A percentile compares a stretch with the other conserved stretches of the same genome.
These are phyloP conservation scores for human (Homo sapiens) DNA, from an alignment of 2,113 vertebrate genomes.

Conservation along the genomic window GRCh38 chr3:140180001-140180500, in stretches of 20 bases:
- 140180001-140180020: not conserved
- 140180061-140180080: not conserved
- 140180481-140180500: slow-evolving; percentile 52
- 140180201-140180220: not conserved
- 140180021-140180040: not conserved
- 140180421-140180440: slow-evolving; percentile 14
- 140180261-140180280: not conserved
- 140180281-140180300: not conserved
- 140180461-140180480: slow-evolving; percentile 38
- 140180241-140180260: not conserved
- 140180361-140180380: not conserved
- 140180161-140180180: not conserved
- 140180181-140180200: not conserved
- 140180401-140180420: not conserved
- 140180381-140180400: not conserved
- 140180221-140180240: not conserved
- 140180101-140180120: not conserved
- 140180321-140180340: not conserved
- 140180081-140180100: not conserved
- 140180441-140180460: slow-evolving; percentile 43
- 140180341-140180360: not conserved
- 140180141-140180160: not conserved
- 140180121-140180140: not conserved
- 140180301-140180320: not conserved
- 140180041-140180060: not conserved